These are phyloP conservation scores for Zalophus californianus DNA, from an alignment of 2,797 vertebrate genomes.

Conservation along the genomic window DNA sequence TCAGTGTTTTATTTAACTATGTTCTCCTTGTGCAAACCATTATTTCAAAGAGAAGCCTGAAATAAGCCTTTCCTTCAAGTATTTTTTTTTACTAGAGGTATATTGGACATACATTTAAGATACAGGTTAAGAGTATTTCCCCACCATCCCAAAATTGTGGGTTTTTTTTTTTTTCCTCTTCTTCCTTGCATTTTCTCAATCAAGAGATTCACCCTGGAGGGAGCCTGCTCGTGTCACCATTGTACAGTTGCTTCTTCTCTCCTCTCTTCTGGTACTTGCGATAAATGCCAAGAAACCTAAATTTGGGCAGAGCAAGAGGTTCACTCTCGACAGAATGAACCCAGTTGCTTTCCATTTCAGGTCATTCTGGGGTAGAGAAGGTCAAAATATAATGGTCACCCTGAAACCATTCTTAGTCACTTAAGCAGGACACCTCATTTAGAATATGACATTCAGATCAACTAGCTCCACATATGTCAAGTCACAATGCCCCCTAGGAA, in stretches of 20 bases:
- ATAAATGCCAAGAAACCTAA: constrained; percentile 46
- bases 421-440: constrained; percentile 58
- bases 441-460: constrained; percentile 68
- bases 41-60: background rate
- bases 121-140: background rate
- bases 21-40: background rate
- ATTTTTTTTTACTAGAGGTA: background rate
- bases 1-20: background rate
- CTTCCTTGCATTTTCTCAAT: background rate
- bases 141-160: background rate
- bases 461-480: constrained; percentile 60
- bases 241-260: background rate
- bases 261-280: background rate
- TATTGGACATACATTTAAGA: background rate
- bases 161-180: background rate
- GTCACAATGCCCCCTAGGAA: constrained; percentile 66
- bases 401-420: constrained; percentile 54
- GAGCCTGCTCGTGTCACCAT: background rate
- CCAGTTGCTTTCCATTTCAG: constrained; percentile 61
- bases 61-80: background rate
- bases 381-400: constrained; percentile 65
- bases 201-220: background rate
- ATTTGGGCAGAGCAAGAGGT: constrained; percentile 17
- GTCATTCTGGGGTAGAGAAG: constrained; percentile 46
- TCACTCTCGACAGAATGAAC: constrained; percentile 36